These are phyloP conservation scores for Heterohyrax brucei DNA, from an alignment of 2,797 vertebrate genomes.

Conservation along the genomic window DNA sequence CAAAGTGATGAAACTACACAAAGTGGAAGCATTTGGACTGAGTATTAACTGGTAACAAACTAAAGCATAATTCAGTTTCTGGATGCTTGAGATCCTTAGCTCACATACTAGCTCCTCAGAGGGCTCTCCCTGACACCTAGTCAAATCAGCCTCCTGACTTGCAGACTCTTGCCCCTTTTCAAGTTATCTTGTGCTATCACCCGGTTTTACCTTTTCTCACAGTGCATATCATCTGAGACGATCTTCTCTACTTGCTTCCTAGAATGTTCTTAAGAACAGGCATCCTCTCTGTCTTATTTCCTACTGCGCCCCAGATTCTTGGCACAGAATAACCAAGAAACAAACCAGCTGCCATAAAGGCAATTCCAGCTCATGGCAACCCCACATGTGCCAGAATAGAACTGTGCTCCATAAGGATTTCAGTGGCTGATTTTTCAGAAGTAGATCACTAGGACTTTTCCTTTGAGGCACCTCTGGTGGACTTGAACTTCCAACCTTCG, in stretches of 20 bases:
- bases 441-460: no score
- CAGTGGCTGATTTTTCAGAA: background rate
- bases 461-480: no score
- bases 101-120: background rate
- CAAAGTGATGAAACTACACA: slow-evolving; percentile 1
- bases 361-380: background rate
- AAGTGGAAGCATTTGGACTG: slow-evolving; percentile 48
- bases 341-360: background rate
- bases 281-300: background rate
- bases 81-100: background rate
- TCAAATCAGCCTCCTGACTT: background rate
- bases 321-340: background rate
- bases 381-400: background rate
- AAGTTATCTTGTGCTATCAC: background rate
- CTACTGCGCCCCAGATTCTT: background rate
- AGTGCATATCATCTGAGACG: background rate
- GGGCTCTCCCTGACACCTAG: background rate
- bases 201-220: background rate
- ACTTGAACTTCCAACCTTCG: no score
- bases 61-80: background rate
- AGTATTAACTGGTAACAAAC: background rate
- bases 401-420: background rate
- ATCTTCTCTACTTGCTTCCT: background rate
- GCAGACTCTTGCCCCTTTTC: background rate
- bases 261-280: background rate